phyloP scores from a whole-genome alignment of 2,888 invertebrate genomes.

The Monopis laevigella region DNA sequence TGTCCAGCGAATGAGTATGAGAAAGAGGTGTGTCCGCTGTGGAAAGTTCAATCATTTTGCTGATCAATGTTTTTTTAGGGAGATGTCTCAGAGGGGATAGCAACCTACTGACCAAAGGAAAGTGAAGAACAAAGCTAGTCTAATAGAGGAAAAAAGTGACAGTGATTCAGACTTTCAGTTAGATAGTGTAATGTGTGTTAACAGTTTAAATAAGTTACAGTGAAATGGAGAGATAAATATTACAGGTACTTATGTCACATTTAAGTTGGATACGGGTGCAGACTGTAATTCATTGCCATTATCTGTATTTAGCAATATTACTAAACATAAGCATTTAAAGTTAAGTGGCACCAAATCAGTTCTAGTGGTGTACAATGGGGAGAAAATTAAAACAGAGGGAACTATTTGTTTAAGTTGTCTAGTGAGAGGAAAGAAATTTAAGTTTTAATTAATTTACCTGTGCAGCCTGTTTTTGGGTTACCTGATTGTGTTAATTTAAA shows the following conservation, averaged over 20 bases:
- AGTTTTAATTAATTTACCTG: no score
- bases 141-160: neutral
- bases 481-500: no score
- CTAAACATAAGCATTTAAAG: no score
- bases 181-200: no score
- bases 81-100: neutral
- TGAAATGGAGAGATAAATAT: neutral
- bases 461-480: no score
- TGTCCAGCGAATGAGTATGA: neutral
- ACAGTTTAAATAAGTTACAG: neutral
- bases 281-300: neutral
- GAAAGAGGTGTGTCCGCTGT: neutral
- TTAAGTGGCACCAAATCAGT: no score
- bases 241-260: neutral
- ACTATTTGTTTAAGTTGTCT: no score
- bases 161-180: neutral
- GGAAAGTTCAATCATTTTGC: neutral
- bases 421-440: no score
- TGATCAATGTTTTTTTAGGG: neutral
- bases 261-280: conserved; percentile 1
- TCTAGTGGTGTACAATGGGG: no score
- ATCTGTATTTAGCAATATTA: no score
- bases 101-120: neutral
- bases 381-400: no score
- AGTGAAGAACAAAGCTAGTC: neutral